Base-by-base conservation (phyloP, 2,888 invertebrate genomes). In the Lymantria dispar region DNA sequence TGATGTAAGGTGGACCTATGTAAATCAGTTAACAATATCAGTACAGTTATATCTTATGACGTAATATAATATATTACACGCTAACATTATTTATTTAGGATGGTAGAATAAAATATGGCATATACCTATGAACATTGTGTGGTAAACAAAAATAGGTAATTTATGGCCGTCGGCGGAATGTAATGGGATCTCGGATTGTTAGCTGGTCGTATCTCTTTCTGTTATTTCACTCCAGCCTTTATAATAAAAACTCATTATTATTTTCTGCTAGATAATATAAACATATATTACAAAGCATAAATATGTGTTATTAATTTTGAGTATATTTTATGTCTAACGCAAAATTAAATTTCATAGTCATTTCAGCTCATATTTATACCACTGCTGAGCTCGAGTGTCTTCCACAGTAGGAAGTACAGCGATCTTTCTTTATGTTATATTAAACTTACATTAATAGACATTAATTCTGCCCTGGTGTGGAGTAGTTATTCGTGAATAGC, bases 1-100 rank as follows among this genome's bases (percentile, higher is more conserved):
- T 93, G 60, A 96, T 95, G 80, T 95, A 95, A 15, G 95, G 95
- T 9, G 95, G 94, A 60, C 95, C 95, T 95, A 74, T 52, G 77
- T 55, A 71, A 71, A 74, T 62, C 14, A 59, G 30, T 64, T 55
- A 51, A 63, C 48, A 60, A 62, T 59, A 56, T 68, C 66, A 62
- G 48, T 53, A 49, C 38, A 58, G 47, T 58, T 59, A 59, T 60
- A 33, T 46, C 41, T 52, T 43, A n/a, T n/a, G 45, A 48, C 47
- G 45, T 48, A 51, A 50, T 53, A 62, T 62, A 62, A 63, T 68
- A 55, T 62, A 55, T 54, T 60, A 67, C 63, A 10, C 8, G 33
- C 10, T 1, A 1, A 33, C 50, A 48, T 48, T 71, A 62, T 71
- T 71, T 68, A 60, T 60, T 71, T 64, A 70, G 70, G 71, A 57